Percentiles rank a stretch among this genome's conserved stretches.
These are phyloP conservation scores for Phaethornis superciliosus DNA, from an alignment of 2,113 vertebrate genomes.

Conservation along the genomic window DNA sequence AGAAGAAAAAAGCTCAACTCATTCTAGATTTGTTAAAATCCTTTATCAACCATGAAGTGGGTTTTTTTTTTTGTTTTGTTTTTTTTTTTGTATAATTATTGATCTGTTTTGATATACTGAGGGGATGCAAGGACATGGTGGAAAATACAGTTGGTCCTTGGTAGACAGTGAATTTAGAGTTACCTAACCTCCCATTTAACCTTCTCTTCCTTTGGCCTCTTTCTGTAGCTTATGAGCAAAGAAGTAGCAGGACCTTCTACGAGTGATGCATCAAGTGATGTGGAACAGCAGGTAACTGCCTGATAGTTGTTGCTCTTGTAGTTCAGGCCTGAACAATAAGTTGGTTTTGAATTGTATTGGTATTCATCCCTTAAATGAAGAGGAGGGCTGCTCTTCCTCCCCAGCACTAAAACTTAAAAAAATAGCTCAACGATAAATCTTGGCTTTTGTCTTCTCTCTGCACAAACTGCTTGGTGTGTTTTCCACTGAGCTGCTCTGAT, in stretches of 20 bases:
- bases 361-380: not conserved
- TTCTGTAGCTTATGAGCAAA: constrained; percentile 90
- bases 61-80: not conserved
- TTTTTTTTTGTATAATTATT: not conserved
- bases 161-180: not conserved
- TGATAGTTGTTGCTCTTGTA: not conserved
- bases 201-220: not conserved
- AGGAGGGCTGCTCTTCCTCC: not conserved
- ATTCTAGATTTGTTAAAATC: not conserved
- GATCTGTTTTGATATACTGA: not conserved
- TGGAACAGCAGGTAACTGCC: constrained; percentile 87
- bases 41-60: not conserved
- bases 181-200: not conserved
- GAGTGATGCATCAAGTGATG: constrained; percentile 82
- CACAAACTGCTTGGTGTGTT: not conserved
- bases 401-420: not conserved
- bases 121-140: not conserved
- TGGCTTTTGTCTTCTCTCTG: not conserved
- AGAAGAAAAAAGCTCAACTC: not conserved
- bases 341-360: not conserved
- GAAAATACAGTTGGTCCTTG: not conserved
- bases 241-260: constrained; percentile 77
- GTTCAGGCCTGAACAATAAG: not conserved
- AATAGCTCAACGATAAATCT: not conserved
- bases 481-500: not conserved